Evolutionary conservation across 2,797 vertebrate genomes (phyloP).

Genomic region (Halcyon badia): DNA sequence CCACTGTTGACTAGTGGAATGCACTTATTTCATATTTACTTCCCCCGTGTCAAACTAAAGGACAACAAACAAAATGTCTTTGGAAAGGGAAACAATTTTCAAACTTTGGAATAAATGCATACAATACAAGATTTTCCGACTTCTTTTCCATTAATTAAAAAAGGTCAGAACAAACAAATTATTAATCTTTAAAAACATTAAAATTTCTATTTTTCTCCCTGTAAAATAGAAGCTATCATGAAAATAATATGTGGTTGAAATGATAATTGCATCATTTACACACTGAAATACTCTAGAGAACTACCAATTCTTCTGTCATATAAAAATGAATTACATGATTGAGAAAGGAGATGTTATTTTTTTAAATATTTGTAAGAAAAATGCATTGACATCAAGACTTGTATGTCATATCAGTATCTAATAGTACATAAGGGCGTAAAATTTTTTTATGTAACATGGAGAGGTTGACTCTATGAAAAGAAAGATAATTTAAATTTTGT

Average conservation of each 20-base stretch:
- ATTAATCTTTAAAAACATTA: background rate
- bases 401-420: background rate
- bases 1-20: no score
- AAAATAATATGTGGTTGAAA: background rate
- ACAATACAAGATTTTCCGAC: background rate
- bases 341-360: background rate
- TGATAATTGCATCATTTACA: conserved; percentile 44
- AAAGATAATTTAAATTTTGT: background rate
- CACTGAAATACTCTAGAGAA: background rate
- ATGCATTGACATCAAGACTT: background rate
- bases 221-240: background rate
- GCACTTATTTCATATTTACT: no score
- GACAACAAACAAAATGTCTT: no score
- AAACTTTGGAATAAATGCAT: no score
- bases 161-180: background rate
- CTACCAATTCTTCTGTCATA: background rate
- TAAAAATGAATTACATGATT: background rate
- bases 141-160: conserved; percentile 18
- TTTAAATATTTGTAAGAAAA: conserved; percentile 23
- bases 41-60: no score
- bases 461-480: background rate
- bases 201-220: background rate
- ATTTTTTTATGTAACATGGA: background rate
- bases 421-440: background rate
- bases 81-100: no score